These are phyloP conservation scores for Caenorhabditis sp. DNA, from an alignment of 2,888 invertebrate genomes.

Conservation along the genomic window DNA sequence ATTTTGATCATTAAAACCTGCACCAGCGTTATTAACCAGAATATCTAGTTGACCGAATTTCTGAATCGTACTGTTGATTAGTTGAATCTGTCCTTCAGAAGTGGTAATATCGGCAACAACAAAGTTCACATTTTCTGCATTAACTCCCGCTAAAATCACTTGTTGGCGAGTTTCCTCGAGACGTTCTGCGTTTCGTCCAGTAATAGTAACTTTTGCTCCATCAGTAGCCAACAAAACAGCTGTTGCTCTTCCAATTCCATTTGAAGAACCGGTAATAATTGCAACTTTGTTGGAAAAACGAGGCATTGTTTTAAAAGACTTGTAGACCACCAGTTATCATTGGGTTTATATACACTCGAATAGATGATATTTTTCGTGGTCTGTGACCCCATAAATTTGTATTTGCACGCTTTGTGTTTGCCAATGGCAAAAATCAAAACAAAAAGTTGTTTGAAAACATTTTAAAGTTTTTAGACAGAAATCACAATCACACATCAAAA, in stretches of 20 bases:
- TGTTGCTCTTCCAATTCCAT: slow-evolving; percentile 11
- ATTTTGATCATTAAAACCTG: background rate
- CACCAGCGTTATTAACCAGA: background rate
- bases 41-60: slow-evolving; percentile 1
- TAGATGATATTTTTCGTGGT: background rate
- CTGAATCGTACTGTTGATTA: background rate
- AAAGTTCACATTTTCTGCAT: background rate
- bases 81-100: background rate
- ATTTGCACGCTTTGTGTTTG: no score
- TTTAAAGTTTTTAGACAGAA: no score
- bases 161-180: background rate
- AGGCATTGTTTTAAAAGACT: background rate
- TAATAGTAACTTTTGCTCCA: slow-evolving; percentile 14
- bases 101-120: background rate
- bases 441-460: no score
- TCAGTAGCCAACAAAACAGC: slow-evolving; percentile 5
- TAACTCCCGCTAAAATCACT: background rate
- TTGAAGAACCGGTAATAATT: slow-evolving; percentile 6
- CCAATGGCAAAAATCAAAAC: no score
- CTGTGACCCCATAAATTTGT: no score
- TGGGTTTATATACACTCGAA: background rate
- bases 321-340: background rate
- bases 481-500: no score
- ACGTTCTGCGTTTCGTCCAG: slow-evolving; percentile 9
- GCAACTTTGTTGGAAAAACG: slow-evolving; percentile 1